A percentile compares a stretch with the other conserved stretches of the same genome.
Evolutionary conservation across 2,888 invertebrate genomes (phyloP).

Genomic region (Eremobia ochroleuca): DNA sequence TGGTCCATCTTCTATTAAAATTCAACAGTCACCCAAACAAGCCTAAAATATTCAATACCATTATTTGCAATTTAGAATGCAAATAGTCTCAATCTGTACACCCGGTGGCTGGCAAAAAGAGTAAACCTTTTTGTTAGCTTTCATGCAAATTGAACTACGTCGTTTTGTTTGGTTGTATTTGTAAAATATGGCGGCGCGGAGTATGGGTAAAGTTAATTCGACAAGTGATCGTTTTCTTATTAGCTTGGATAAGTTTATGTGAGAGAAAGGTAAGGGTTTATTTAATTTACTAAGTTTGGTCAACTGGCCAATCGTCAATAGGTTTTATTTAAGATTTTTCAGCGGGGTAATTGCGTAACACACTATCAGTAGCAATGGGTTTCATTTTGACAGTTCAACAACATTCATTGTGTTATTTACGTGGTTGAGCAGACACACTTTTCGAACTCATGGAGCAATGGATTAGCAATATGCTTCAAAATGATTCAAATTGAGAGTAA

Average conservation of each 20-base stretch:
- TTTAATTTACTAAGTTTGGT: not conserved
- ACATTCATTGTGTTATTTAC: too few species aligned
- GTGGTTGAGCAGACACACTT: too few species aligned
- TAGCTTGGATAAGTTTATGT: constrained; percentile 68
- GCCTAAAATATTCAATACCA: constrained; percentile 56
- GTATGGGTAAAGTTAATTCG: constrained; percentile 66
- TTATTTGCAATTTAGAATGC: constrained; percentile 69
- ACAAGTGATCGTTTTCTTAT: constrained; percentile 72
- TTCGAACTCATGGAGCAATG: too few species aligned
- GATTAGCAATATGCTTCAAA: too few species aligned
- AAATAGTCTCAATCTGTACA: constrained; percentile 62
- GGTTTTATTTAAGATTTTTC: not conserved
- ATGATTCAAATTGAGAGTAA: too few species aligned
- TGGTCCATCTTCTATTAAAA: constrained; percentile 30
- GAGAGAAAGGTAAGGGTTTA: constrained; percentile 1
- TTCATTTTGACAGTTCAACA: too few species aligned
- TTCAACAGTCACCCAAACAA: constrained; percentile 20
- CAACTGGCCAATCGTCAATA: not conserved
- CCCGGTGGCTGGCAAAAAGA: constrained; percentile 44
- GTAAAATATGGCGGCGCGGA: constrained; percentile 57
- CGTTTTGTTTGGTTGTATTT: constrained; percentile 57
- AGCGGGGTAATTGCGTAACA: too few species aligned
- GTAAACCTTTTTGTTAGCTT: constrained; percentile 53
- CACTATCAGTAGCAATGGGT: too few species aligned
- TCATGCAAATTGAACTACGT: constrained; percentile 67